phyloP scores from a whole-genome alignment of 1,140 invertebrate genomes.

The Bombus balteatus region DNA sequence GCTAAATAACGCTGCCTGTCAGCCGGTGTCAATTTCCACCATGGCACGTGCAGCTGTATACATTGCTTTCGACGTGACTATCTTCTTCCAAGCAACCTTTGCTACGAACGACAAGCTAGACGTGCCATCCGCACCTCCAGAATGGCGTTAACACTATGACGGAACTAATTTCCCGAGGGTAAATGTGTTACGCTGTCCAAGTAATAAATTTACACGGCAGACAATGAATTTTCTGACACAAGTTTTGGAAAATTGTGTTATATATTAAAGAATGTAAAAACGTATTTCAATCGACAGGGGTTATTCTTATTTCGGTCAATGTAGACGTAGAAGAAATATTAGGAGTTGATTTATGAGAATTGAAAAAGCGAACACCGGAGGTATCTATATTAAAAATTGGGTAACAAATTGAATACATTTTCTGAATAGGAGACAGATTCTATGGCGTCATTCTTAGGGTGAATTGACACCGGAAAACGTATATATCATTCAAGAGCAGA shows the following conservation, averaged over 20 bases:
- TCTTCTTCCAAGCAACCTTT: constrained; percentile 7
- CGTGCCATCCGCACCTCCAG: not conserved
- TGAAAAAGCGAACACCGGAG: not conserved
- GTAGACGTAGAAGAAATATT: too few species aligned
- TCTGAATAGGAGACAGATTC: not conserved
- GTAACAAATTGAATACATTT: not conserved
- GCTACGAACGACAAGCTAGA: too few species aligned
- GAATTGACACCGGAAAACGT: not conserved
- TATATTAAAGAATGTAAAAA: not conserved
- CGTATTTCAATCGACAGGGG: not conserved
- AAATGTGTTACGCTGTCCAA: not conserved
- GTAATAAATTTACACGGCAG: constrained; percentile 7
- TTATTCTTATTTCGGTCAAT: too few species aligned
- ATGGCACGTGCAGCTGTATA: constrained; percentile 24
- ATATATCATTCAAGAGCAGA: constrained; percentile 18
- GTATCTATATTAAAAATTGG: not conserved
- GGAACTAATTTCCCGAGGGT: constrained; percentile 6
- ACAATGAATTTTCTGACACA: not conserved
- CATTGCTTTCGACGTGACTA: constrained; percentile 53
- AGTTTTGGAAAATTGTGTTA: not conserved
- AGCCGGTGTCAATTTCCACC: not conserved
- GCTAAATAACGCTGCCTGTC: constrained; percentile 42
- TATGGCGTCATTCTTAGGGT: not conserved
- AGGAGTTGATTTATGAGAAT: too few species aligned
- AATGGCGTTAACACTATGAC: constrained; percentile 1